Conservation (phyloP, 2,113 vertebrate genomes). For the Hystrix brachyura region DNA sequence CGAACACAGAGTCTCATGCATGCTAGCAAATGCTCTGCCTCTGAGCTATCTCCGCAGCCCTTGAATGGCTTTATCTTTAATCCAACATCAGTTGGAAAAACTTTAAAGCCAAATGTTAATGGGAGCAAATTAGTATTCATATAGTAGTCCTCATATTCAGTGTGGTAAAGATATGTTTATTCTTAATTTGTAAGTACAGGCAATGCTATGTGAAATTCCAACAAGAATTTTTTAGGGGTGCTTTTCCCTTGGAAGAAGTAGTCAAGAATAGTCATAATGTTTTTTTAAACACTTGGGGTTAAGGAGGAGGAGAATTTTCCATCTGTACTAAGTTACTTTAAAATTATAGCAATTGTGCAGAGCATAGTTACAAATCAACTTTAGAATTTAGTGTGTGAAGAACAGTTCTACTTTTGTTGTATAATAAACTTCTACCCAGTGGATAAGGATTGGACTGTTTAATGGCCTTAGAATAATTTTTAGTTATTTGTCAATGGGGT, state of each 20-base stretch:
- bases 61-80: constrained; percentile 29
- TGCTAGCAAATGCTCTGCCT: not conserved
- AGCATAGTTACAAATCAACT: not conserved
- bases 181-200: not conserved
- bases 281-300: not conserved
- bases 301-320: not conserved
- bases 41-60: not conserved
- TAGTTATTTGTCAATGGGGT: not conserved
- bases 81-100: not conserved
- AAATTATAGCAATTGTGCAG: constrained; percentile 3
- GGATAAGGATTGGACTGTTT: not conserved
- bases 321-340: not conserved
- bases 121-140: not conserved
- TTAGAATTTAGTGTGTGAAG: not conserved
- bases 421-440: not conserved
- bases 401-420: not conserved
- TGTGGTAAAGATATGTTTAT: not conserved
- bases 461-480: not conserved
- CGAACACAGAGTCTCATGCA: not conserved
- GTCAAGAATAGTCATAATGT: not conserved
- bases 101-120: not conserved
- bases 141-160: constrained; percentile 11
- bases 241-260: not conserved
- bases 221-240: not conserved
- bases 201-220: not conserved